Evolutionary conservation across 2,113 vertebrate genomes (phyloP).

Genomic region (Charadrius vociferus): DNA sequence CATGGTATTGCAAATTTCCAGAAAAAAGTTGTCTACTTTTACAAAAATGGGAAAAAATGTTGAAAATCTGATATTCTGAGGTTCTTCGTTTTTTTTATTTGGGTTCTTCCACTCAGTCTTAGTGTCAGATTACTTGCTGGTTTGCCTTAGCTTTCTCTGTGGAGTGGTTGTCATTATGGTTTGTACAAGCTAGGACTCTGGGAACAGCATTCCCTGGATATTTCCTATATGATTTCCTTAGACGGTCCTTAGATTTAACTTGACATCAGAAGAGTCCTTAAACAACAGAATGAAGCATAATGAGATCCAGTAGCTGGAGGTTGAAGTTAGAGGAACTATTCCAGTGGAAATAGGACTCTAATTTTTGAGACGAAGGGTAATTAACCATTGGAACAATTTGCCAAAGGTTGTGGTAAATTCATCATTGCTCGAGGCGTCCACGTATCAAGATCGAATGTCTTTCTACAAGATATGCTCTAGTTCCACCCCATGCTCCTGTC

Average conservation of each 20-base stretch:
- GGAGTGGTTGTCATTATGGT: not conserved
- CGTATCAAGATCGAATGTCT: not conserved
- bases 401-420: not conserved
- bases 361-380: not conserved
- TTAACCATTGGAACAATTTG: not conserved
- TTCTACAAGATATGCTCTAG: not conserved
- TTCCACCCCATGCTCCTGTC: not conserved
- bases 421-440: accelerated
- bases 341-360: not conserved
- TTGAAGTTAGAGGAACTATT: not conserved
- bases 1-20: not conserved
- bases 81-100: not conserved
- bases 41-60: not conserved
- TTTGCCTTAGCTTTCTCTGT: not conserved
- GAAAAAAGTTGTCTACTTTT: not conserved
- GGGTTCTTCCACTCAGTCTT: not conserved
- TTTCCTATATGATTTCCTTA: not conserved
- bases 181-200: not conserved
- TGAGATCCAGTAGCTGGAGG: not conserved
- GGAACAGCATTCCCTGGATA: not conserved
- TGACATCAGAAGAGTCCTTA: not conserved
- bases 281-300: not conserved
- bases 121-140: not conserved
- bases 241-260: not conserved
- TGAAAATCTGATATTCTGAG: not conserved